Conservation (phyloP, 2,113 vertebrate genomes). For the Excalfactoria chinensis region DNA sequence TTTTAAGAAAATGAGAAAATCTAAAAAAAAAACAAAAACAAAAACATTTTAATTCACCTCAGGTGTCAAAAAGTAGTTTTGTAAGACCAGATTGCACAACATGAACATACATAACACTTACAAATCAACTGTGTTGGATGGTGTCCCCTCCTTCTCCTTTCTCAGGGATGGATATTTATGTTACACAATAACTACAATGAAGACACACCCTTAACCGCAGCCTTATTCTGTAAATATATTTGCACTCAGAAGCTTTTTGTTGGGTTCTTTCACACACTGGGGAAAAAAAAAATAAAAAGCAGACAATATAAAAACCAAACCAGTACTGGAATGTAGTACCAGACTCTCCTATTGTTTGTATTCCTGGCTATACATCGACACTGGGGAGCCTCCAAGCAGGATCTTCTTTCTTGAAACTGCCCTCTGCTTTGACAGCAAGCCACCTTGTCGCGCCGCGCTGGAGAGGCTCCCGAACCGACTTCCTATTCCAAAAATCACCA, state of each 20-base stretch:
- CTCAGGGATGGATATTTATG: constrained; percentile 85
- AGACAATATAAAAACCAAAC: constrained; percentile 42
- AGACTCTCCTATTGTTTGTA: constrained; percentile 17
- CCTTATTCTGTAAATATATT: constrained; percentile 78
- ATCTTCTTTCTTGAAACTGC: neutral
- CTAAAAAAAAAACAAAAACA: neutral
- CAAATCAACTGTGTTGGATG: constrained; percentile 58
- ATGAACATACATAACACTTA: constrained; percentile 48
- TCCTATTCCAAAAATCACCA: constrained; percentile 41
- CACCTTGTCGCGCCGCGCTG: neutral
- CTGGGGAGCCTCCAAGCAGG: neutral
- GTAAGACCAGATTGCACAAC: constrained; percentile 75
- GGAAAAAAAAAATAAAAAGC: constrained; percentile 6
- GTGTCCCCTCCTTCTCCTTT: constrained; percentile 69
- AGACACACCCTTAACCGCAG: constrained; percentile 71
- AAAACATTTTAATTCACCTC: constrained; percentile 74
- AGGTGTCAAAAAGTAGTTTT: constrained; percentile 77
- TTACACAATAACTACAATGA: constrained; percentile 74
- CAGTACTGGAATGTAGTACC: constrained; percentile 57
- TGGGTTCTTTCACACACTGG: constrained; percentile 53
- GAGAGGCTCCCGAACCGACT: constrained; percentile 46
- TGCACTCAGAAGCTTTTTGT: constrained; percentile 75
- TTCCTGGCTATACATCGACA: neutral
- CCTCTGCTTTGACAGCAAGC: neutral
- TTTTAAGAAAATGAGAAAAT: constrained; percentile 64